phyloP scores from a whole-genome alignment of 1,140 invertebrate species.

The Aphidius gifuensis region DNA sequence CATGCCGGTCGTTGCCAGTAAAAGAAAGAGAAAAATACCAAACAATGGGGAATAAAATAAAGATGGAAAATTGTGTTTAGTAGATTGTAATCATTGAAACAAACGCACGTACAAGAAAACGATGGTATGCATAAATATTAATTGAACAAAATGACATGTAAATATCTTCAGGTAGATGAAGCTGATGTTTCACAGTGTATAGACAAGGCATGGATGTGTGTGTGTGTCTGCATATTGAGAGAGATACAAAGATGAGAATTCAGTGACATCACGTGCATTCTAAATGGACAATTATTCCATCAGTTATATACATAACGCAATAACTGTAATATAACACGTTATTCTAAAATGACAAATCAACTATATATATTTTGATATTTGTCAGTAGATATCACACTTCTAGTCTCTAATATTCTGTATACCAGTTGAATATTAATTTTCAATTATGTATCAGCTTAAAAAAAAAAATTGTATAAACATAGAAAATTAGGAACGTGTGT shows the following conservation, averaged over 20 bases:
- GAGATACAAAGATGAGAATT: slow-evolving; percentile 23
- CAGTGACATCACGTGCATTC: slow-evolving; percentile 49
- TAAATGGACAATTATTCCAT: slow-evolving; percentile 55
- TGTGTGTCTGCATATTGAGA: no score
- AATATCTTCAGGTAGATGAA: slow-evolving; percentile 40
- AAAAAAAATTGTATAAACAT: no score
- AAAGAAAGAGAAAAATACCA: no score
- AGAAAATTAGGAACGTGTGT: no score
- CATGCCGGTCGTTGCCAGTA: no score
- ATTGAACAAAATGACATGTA: slow-evolving; percentile 52
- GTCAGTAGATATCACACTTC: background rate
- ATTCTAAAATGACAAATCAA: background rate
- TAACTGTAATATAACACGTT: slow-evolving; percentile 50
- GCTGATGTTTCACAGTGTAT: slow-evolving; percentile 7
- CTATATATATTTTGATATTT: background rate
- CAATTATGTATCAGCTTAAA: no score
- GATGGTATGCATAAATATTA: slow-evolving; percentile 47
- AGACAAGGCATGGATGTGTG: no score
- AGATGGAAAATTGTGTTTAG: background rate
- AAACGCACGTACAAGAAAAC: slow-evolving; percentile 1
- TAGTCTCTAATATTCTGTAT: no score
- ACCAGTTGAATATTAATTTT: no score
- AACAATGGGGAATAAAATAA: no score
- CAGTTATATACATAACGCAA: slow-evolving; percentile 34
- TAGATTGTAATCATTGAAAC: background rate